phyloP scores from a whole-genome alignment of 1,140 invertebrate species.

The Ptiloglossa arizonensis region DNA sequence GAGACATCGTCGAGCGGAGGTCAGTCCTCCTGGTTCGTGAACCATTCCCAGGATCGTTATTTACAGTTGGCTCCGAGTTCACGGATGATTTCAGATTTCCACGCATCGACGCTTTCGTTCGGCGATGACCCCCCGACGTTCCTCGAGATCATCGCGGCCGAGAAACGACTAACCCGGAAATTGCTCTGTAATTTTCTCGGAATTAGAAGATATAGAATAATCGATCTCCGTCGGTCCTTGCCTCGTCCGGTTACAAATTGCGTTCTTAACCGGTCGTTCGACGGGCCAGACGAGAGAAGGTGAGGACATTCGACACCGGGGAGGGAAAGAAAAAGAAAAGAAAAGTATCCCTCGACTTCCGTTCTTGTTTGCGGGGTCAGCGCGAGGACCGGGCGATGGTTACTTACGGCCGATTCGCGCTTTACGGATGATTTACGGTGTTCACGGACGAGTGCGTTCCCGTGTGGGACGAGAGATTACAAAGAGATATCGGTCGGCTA shows the following conservation, averaged over 20 bases:
- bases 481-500: slow-evolving; percentile 25
- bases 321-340: too few species aligned
- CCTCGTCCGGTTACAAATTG: slow-evolving; percentile 10
- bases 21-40: too few species aligned
- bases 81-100: slow-evolving; percentile 58
- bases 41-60: slow-evolving; percentile 47
- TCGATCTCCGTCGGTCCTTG: not conserved
- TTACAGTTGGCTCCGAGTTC: slow-evolving; percentile 48
- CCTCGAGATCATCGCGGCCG: not conserved
- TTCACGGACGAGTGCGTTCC: slow-evolving; percentile 34
- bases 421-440: slow-evolving; percentile 56
- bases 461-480: slow-evolving; percentile 40
- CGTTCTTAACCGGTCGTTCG: not conserved
- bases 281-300: too few species aligned
- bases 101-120: slow-evolving; percentile 17
- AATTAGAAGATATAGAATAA: slow-evolving; percentile 19
- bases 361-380: slow-evolving; percentile 46
- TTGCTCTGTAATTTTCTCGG: slow-evolving; percentile 20
- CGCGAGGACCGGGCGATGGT: not conserved
- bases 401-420: slow-evolving; percentile 26
- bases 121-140: not conserved
- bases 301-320: not conserved
- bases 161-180: slow-evolving; percentile 9
- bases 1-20: not conserved
- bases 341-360: slow-evolving; percentile 25